These are phyloP conservation scores for Pseudomugil tenellus DNA, from an alignment of 2,797 vertebrate genomes.

Conservation along the genomic window DNA sequence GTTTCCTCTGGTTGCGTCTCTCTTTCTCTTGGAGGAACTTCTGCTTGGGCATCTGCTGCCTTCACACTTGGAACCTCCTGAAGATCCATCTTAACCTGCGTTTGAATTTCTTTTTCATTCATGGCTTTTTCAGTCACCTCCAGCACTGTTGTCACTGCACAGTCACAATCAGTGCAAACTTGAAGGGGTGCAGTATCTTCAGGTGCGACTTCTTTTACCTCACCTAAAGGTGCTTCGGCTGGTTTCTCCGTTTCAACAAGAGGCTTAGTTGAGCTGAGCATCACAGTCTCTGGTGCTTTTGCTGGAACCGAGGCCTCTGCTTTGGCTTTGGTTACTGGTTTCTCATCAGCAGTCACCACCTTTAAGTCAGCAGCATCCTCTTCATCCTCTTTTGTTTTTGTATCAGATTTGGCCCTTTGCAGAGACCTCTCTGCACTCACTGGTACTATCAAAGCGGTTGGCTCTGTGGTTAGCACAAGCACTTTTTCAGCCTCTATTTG, in stretches of 20 bases:
- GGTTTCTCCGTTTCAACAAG: constrained; percentile 14
- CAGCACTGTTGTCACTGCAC: constrained; percentile 44
- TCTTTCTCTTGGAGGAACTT: constrained; percentile 5
- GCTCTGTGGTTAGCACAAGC: constrained; percentile 9
- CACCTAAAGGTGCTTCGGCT: not conserved
- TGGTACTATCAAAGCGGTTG: constrained; percentile 13
- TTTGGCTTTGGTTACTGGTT: constrained; percentile 8
- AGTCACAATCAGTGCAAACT: constrained; percentile 47
- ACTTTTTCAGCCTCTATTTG: constrained; percentile 26
- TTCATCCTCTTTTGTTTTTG: constrained; percentile 21
- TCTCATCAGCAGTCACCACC: constrained; percentile 14
- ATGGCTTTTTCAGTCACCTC: constrained; percentile 51
- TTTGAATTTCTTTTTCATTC: constrained; percentile 54
- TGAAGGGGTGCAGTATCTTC: constrained; percentile 34
- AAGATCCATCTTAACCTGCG: constrained; percentile 58
- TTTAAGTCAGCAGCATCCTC: constrained; percentile 24
- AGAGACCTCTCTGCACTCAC: constrained; percentile 1
- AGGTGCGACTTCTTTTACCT: constrained; percentile 16
- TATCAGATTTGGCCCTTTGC: constrained; percentile 5
- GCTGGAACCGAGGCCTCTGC: constrained; percentile 12
- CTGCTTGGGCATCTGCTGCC: not conserved
- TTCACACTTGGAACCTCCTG: constrained; percentile 43
- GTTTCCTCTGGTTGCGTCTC: constrained; percentile 2
- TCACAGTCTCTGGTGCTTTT: constrained; percentile 27
- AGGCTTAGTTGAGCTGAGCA: constrained; percentile 9